These are phyloP conservation scores for Thryonomys swinderianus DNA, from an alignment of 2,113 vertebrate species.

Conservation along the genomic window DNA sequence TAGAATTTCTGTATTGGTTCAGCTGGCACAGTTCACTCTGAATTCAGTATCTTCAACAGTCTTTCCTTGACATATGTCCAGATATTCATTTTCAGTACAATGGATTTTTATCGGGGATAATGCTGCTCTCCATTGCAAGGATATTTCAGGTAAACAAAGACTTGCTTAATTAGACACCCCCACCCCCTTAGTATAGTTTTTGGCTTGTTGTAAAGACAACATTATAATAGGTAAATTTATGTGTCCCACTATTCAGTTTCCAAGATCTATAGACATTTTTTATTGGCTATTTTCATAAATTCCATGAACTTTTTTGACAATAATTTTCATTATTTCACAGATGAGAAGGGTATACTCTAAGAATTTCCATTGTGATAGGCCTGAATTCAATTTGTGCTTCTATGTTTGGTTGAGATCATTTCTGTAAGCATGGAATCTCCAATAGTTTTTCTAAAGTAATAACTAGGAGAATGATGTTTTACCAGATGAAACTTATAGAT, in stretches of 20 bases:
- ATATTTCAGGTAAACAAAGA: conserved; percentile 93
- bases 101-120: conserved; percentile 95
- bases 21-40: conserved; percentile 25
- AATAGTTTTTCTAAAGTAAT: background rate
- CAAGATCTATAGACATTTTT: background rate
- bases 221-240: conserved; percentile 3
- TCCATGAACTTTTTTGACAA: conserved; percentile 1
- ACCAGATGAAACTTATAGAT: background rate
- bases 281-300: conserved; percentile 43
- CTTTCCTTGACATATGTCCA: conserved; percentile 84
- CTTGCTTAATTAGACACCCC: background rate
- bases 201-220: conserved; percentile 20
- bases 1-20: background rate
- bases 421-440: background rate
- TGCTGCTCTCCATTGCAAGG: conserved; percentile 94
- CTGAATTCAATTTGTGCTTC: conserved; percentile 43
- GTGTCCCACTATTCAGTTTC: background rate
- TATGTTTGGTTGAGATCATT: background rate
- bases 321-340: conserved; percentile 45
- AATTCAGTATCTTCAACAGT: conserved; percentile 33
- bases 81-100: conserved; percentile 99
- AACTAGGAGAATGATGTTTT: background rate
- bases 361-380: background rate
- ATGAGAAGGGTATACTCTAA: conserved; percentile 17
- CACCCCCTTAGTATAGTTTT: background rate